Conservation (phyloP, 2,113 vertebrate genomes). For the Xiphophorus hellerii region DNA sequence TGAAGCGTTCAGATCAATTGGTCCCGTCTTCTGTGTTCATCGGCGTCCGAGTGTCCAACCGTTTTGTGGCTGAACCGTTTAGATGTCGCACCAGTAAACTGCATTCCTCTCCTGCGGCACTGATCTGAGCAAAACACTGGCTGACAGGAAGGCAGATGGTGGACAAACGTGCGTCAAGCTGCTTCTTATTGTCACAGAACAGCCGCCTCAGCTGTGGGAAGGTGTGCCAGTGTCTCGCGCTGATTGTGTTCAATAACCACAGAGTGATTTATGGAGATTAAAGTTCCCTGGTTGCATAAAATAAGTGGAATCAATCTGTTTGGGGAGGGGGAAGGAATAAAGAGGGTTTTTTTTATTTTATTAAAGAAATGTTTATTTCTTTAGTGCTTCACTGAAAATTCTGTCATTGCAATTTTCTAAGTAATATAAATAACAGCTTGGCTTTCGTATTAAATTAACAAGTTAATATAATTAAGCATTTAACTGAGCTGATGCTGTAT, state of each 20-base stretch:
- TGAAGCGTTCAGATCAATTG: slow-evolving; percentile 17
- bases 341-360: slow-evolving; percentile 34
- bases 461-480: too few species aligned
- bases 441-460: too few species aligned
- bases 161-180: slow-evolving; percentile 20
- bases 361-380: background rate
- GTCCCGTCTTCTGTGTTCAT: slow-evolving; percentile 36
- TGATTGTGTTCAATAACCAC: slow-evolving; percentile 29
- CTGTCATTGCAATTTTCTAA: background rate
- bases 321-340: slow-evolving; percentile 59
- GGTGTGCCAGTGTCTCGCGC: slow-evolving; percentile 18
- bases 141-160: slow-evolving; percentile 27
- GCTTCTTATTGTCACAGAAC: slow-evolving; percentile 30
- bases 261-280: slow-evolving; percentile 1
- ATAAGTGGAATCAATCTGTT: slow-evolving; percentile 57
- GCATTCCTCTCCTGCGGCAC: slow-evolving; percentile 51
- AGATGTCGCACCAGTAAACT: slow-evolving; percentile 56
- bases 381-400: background rate
- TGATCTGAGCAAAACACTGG: slow-evolving; percentile 43
- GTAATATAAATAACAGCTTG: background rate
- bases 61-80: slow-evolving; percentile 32
- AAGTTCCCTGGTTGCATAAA: slow-evolving; percentile 53
- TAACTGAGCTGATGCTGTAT: too few species aligned
- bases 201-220: slow-evolving; percentile 19
- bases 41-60: slow-evolving; percentile 27